A percentile compares a stretch with the other conserved stretches of the same genome.
These are phyloP conservation scores for Nibea coibor DNA, from an alignment of 2,113 vertebrate species.

Conservation along the genomic window DNA sequence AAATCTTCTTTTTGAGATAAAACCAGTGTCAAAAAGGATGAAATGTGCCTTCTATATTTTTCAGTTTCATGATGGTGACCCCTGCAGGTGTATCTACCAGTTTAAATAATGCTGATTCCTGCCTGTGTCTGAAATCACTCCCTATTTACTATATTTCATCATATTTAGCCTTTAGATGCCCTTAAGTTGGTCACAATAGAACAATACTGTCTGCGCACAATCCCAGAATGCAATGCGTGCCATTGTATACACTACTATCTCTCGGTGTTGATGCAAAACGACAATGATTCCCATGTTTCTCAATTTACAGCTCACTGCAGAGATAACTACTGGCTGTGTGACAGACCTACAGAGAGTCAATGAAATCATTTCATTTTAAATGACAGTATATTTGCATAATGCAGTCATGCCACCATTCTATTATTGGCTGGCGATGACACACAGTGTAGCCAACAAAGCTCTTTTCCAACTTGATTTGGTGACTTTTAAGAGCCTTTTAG, in stretches of 20 bases:
- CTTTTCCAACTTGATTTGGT: background rate
- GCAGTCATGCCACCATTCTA: background rate
- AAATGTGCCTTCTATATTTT: background rate
- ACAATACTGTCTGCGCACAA: background rate
- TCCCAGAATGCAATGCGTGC: background rate
- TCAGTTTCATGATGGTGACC: background rate
- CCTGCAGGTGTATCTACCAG: background rate
- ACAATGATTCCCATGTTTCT: background rate
- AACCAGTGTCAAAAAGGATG: background rate
- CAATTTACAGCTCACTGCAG: no score
- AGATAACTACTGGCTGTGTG: background rate
- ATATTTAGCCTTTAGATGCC: background rate
- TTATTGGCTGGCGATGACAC: background rate
- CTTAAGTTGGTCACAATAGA: background rate
- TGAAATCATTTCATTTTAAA: background rate
- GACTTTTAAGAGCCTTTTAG: background rate
- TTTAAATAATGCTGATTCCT: background rate
- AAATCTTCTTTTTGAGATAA: background rate
- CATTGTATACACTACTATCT: background rate
- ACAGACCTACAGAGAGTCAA: background rate
- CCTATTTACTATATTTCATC: background rate
- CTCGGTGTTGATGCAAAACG: background rate
- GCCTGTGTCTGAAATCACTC: background rate
- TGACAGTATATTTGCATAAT: background rate
- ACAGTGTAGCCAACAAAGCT: background rate